Evolutionary conservation across 2,888 invertebrate species (phyloP).

Genomic region (Rotaria socialis): DNA sequence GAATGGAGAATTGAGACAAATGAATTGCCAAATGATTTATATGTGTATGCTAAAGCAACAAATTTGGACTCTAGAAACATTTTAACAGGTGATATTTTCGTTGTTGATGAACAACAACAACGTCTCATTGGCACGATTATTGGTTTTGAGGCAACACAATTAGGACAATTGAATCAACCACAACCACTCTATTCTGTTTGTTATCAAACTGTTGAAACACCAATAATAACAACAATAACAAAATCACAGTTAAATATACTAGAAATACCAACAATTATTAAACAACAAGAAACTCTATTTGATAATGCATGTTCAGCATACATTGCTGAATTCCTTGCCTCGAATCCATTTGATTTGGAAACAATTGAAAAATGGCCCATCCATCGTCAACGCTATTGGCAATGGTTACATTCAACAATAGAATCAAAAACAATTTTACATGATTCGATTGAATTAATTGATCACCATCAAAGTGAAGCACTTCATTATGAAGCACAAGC

Average conservation of each 20-base stretch:
- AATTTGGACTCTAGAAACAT: background rate
- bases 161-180: background rate
- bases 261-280: background rate
- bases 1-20: background rate
- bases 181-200: background rate
- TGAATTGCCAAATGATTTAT: constrained; percentile 1
- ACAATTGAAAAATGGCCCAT: background rate
- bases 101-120: background rate
- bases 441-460: background rate
- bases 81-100: background rate
- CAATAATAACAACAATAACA: background rate
- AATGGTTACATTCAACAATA: background rate
- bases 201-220: constrained; percentile 11
- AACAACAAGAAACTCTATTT: background rate
- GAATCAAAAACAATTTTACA: background rate
- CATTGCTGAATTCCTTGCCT: background rate
- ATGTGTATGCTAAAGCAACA: background rate
- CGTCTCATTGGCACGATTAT: background rate
- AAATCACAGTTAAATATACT: background rate
- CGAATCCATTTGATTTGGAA: background rate
- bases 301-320: background rate
- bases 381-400: constrained; percentile 23
- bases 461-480: background rate
- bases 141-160: background rate
- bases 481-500: constrained; percentile 22